A percentile compares a stretch with the other conserved stretches of the same genome.
Evolutionary conservation across 2,888 invertebrate species (phyloP).

Genomic region (Netelia fuscicornis): DNA sequence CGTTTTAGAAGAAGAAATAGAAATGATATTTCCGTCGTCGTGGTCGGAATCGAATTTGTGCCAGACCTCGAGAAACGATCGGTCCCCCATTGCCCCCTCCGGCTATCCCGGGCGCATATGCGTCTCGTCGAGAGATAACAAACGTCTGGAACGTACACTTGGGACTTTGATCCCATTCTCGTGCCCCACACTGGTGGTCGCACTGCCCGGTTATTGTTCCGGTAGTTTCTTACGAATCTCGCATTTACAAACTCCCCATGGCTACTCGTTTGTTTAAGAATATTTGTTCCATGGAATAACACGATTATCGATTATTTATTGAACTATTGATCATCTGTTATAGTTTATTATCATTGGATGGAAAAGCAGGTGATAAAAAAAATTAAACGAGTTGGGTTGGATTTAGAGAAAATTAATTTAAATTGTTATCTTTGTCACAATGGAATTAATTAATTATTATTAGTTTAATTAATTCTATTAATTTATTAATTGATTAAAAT

Average conservation of each 20-base stretch:
- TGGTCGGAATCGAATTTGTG: not conserved
- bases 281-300: no score
- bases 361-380: no score
- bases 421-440: no score
- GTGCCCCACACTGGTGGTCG: constrained; percentile 17
- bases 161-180: constrained; percentile 64
- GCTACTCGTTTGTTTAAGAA: no score
- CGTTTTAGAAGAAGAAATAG: not conserved
- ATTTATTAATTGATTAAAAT: no score
- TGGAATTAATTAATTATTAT: no score
- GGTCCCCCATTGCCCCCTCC: constrained; percentile 6
- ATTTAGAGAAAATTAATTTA: no score
- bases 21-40: not conserved
- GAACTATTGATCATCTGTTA: no score
- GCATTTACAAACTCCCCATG: not conserved
- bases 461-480: no score
- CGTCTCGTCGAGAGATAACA: constrained; percentile 48
- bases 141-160: constrained; percentile 64
- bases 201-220: not conserved
- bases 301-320: no score
- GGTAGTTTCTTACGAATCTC: not conserved
- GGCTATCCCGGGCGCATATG: constrained; percentile 10
- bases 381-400: no score
- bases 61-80: not conserved
- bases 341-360: no score